Percentiles rank a stretch among this genome's conserved stretches.
These are phyloP conservation scores for Latrodectus elegans DNA, from an alignment of 2,888 invertebrate genomes.

Conservation along the genomic window DNA sequence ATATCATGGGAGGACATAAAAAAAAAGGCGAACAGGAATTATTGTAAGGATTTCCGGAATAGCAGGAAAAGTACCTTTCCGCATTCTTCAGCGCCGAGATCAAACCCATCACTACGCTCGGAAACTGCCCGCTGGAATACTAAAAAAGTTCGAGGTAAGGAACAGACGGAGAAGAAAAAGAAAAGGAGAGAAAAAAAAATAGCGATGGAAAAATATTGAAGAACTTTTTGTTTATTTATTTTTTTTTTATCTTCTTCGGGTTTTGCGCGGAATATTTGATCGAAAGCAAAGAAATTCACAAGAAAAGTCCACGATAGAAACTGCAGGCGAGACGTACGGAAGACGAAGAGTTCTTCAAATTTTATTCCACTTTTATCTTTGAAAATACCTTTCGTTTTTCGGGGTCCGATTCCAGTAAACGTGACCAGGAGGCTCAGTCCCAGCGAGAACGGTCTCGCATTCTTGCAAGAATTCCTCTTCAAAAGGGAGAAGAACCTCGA, in stretches of 20 bases:
- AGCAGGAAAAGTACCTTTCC: background rate
- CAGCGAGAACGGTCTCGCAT: background rate
- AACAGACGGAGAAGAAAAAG: background rate
- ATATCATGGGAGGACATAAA: background rate
- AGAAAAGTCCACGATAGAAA: slow-evolving; percentile 16
- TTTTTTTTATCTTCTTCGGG: background rate
- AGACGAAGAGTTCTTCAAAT: slow-evolving; percentile 18
- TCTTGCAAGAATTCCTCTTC: background rate
- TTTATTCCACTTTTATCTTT: slow-evolving; percentile 28
- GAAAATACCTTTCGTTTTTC: slow-evolving; percentile 43
- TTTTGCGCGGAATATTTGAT: background rate
- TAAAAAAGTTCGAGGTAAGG: background rate
- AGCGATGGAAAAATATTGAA: too few species aligned
- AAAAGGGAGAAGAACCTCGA: background rate
- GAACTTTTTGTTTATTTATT: too few species aligned
- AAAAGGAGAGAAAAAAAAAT: background rate
- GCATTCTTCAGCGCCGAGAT: slow-evolving; percentile 7
- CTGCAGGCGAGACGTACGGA: background rate
- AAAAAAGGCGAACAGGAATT: background rate
- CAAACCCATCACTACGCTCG: slow-evolving; percentile 12
- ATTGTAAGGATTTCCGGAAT: slow-evolving; percentile 12
- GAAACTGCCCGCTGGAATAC: slow-evolving; percentile 17
- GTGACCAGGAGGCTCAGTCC: slow-evolving; percentile 22
- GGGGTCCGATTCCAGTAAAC: slow-evolving; percentile 30
- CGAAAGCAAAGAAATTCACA: slow-evolving; percentile 13